phyloP scores from a whole-genome alignment of 2,888 invertebrate species.

The Microctonus brassicae region DNA sequence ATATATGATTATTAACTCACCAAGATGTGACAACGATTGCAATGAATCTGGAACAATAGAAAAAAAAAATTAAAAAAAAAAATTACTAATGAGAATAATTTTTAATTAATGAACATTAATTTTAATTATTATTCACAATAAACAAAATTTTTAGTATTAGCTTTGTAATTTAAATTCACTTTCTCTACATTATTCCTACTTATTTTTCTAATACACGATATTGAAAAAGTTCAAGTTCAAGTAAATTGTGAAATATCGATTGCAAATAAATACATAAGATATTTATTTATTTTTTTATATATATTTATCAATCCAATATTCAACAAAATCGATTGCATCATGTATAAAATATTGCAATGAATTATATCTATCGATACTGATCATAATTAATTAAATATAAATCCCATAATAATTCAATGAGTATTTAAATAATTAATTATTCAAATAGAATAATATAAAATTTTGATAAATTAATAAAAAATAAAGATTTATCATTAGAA shows the following conservation, averaged over 20 bases:
- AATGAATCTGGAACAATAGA: conserved; percentile 66
- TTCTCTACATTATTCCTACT: neutral
- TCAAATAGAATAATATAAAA: no score
- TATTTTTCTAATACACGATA: neutral
- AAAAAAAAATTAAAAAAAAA: conserved; percentile 43
- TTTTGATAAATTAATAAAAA: no score
- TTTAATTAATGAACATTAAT: neutral
- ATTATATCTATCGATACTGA: no score
- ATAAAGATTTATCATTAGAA: neutral
- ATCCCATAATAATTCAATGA: neutral
- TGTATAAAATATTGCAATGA: no score
- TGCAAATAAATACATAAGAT: conserved; percentile 6
- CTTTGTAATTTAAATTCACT: neutral
- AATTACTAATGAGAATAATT: neutral
- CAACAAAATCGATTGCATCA: no score
- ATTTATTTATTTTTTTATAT: conserved; percentile 17
- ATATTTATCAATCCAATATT: no score
- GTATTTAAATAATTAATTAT: neutral
- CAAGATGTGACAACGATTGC: conserved; percentile 66
- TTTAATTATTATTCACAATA: neutral
- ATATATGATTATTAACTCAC: conserved; percentile 59
- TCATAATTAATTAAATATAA: no score
- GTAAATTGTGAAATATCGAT: conserved; percentile 36
- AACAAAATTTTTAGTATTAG: neutral
- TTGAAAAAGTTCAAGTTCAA: conserved; percentile 43